These are phyloP conservation scores for Xenops minutus DNA, from an alignment of 2,797 vertebrate genomes.

Conservation along the genomic window DNA sequence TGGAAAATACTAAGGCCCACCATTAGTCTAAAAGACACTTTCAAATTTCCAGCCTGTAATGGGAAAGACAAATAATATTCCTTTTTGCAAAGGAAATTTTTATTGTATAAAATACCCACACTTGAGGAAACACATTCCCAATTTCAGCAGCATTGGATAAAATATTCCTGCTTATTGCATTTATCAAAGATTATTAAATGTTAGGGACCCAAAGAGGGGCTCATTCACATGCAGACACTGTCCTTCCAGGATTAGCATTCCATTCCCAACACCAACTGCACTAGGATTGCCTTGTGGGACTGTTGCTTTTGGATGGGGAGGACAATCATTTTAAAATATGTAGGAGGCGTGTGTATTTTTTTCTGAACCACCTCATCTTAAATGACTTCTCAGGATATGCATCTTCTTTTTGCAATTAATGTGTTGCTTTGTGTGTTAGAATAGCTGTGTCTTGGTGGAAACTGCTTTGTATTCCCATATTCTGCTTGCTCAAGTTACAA, in stretches of 20 bases:
- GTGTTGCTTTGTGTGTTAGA: not conserved
- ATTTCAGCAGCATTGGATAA: not conserved
- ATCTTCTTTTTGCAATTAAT: not conserved
- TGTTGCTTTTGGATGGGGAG: not conserved
- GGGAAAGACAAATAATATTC: not conserved
- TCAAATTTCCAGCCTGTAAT: not conserved
- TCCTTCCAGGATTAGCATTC: constrained; percentile 49
- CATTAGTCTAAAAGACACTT: not conserved
- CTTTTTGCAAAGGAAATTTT: not conserved
- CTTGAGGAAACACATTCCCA: not conserved
- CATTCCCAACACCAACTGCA: not conserved
- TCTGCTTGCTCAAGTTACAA: not conserved
- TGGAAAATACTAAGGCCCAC: not conserved
- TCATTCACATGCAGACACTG: constrained; percentile 27
- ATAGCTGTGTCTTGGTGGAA: not conserved
- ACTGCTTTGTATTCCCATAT: constrained; percentile 19
- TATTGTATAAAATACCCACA: not conserved
- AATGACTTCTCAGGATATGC: not conserved
- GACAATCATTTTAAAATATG: not conserved
- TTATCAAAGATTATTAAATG: not conserved
- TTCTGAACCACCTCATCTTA: not conserved
- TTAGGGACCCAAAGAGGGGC: not conserved
- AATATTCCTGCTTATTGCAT: not conserved
- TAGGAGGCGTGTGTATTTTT: not conserved
- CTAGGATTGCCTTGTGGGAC: not conserved